phyloP scores from a whole-genome alignment of 2,888 invertebrate species.

The Plagodis pulveraria region DNA sequence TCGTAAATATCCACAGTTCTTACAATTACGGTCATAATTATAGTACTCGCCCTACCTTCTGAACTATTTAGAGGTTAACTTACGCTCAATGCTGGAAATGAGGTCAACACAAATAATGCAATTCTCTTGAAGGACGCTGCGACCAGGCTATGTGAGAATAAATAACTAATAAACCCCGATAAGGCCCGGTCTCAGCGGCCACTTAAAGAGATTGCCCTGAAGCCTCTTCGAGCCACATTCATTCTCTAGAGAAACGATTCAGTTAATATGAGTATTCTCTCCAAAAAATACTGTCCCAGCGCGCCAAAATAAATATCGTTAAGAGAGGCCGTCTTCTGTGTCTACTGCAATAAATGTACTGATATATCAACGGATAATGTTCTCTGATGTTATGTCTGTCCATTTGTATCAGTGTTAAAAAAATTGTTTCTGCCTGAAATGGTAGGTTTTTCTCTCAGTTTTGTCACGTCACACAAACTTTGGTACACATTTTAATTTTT shows the following conservation, averaged over 20 bases:
- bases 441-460: too few species aligned
- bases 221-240: conserved; percentile 45
- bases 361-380: conserved; percentile 43
- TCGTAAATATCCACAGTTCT: conserved; percentile 2
- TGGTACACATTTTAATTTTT: too few species aligned
- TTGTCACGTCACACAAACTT: too few species aligned
- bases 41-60: conserved; percentile 6
- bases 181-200: conserved; percentile 64
- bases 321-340: conserved; percentile 54
- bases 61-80: conserved; percentile 1
- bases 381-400: conserved; percentile 17
- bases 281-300: conserved; percentile 56
- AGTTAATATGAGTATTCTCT: conserved; percentile 71
- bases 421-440: too few species aligned
- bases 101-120: conserved; percentile 45
- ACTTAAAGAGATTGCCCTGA: conserved; percentile 79
- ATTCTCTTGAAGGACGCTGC: conserved; percentile 68
- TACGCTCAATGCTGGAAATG: conserved; percentile 12
- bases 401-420: not conserved
- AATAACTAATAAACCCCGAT: conserved; percentile 79
- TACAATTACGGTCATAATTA: conserved; percentile 4
- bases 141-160: conserved; percentile 55
- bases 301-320: conserved; percentile 72
- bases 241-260: conserved; percentile 59
- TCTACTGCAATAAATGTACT: conserved; percentile 46